phyloP scores from a whole-genome alignment of 2,888 invertebrate genomes.

The Merodon equestris region DNA sequence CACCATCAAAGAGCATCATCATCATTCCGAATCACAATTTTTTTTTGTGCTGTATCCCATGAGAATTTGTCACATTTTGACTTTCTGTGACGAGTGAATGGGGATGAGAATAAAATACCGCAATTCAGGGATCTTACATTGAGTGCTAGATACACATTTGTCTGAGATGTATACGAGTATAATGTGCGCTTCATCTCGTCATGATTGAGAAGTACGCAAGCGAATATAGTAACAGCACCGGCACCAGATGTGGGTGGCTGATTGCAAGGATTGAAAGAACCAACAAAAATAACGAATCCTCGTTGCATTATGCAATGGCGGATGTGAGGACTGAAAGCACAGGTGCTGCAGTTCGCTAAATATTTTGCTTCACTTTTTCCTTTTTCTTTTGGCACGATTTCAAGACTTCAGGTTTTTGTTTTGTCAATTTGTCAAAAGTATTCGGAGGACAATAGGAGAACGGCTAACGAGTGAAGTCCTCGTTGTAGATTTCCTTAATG shows the following conservation, averaged over 20 bases:
- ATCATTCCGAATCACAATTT: too few relatives aligned
- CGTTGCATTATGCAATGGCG: constrained; percentile 25
- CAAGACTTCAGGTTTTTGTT: constrained; percentile 1
- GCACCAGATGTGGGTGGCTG: background rate
- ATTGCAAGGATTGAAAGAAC: constrained; percentile 13
- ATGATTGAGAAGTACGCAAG: constrained; percentile 6
- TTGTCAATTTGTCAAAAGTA: constrained; percentile 32
- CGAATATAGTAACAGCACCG: background rate
- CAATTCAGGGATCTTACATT: constrained; percentile 36
- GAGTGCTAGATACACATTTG: constrained; percentile 1
- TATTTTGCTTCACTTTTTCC: constrained; percentile 18
- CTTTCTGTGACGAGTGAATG: background rate
- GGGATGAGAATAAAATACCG: constrained; percentile 26
- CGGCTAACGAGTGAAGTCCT: too few relatives aligned
- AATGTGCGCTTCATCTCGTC: constrained; percentile 1
- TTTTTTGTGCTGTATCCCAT: too few relatives aligned
- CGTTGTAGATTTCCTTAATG: too few relatives aligned
- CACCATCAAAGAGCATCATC: too few relatives aligned
- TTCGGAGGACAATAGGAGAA: too few relatives aligned
- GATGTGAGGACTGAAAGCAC: constrained; percentile 13
- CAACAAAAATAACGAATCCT: background rate
- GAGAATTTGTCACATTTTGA: constrained; percentile 25
- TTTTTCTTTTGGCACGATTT: background rate
- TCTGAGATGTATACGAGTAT: background rate
- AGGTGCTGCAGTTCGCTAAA: constrained; percentile 21